phyloP scores from a whole-genome alignment of 2,797 vertebrate species.

The Enteromius paludinosus region DNA sequence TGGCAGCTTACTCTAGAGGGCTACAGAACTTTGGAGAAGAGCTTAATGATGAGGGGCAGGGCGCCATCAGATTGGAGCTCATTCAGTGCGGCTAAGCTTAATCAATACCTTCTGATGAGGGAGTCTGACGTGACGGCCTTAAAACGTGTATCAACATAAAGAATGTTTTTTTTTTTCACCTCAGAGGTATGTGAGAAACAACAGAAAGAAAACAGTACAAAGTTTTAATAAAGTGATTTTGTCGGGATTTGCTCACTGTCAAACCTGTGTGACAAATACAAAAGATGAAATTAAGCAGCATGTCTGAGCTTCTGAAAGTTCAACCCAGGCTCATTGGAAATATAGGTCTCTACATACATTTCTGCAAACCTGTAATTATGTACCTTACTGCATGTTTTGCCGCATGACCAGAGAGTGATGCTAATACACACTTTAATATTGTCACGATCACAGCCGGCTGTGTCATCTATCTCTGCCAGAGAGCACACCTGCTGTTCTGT shows the following conservation, averaged over 20 bases:
- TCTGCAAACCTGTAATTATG: too few species aligned
- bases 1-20: constrained; percentile 70
- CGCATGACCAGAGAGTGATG: too few species aligned
- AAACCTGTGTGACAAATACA: neutral
- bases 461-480: too few species aligned
- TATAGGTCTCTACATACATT: too few species aligned
- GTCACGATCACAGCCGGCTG: too few species aligned
- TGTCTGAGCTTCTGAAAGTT: neutral
- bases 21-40: constrained; percentile 66
- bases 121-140: constrained; percentile 76
- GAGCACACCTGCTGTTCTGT: too few species aligned
- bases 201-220: neutral
- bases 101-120: constrained; percentile 84
- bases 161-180: constrained; percentile 76
- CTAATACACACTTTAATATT: too few species aligned
- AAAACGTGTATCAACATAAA: constrained; percentile 81
- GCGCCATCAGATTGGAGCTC: constrained; percentile 70
- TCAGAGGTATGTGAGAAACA: neutral
- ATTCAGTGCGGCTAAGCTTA: constrained; percentile 69
- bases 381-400: too few species aligned
- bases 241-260: neutral
- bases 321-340: too few species aligned
- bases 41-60: constrained; percentile 75
- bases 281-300: neutral
- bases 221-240: neutral